These are phyloP conservation scores for Morpho deidamia DNA, from an alignment of 2,888 invertebrate genomes.

Conservation along the genomic window DNA sequence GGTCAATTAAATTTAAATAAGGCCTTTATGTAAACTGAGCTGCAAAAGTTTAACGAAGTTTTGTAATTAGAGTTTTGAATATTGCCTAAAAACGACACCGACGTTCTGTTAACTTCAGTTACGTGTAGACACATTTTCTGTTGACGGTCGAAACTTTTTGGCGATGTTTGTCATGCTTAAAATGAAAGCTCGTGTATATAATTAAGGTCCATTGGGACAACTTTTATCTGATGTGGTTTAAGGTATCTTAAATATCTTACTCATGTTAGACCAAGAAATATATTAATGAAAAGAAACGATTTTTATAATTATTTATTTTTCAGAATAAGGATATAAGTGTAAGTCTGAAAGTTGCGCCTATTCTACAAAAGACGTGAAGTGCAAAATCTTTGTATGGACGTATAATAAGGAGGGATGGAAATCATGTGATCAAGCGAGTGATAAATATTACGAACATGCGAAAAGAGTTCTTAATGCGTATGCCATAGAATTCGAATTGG, in stretches of 20 bases:
- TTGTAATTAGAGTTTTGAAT: slow-evolving; percentile 33
- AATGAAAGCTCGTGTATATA: slow-evolving; percentile 51
- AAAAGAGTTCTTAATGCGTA: too few relatives aligned
- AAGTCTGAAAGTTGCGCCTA: too few relatives aligned
- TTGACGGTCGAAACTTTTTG: slow-evolving; percentile 43
- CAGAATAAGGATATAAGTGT: too few relatives aligned
- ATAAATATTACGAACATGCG: too few relatives aligned
- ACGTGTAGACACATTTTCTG: slow-evolving; percentile 37
- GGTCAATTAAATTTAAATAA: slow-evolving; percentile 20
- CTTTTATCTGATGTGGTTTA: slow-evolving; percentile 60
- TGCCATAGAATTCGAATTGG: too few relatives aligned
- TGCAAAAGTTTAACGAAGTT: slow-evolving; percentile 15
- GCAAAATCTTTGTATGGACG: too few relatives aligned
- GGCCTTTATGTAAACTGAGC: slow-evolving; percentile 18
- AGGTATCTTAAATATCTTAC: slow-evolving; percentile 36
- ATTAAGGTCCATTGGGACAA: slow-evolving; percentile 60
- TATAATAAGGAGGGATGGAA: too few relatives aligned
- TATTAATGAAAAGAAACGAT: neutral
- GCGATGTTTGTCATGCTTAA: slow-evolving; percentile 43
- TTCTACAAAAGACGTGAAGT: too few relatives aligned
- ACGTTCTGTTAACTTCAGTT: slow-evolving; percentile 26
- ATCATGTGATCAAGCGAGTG: too few relatives aligned
- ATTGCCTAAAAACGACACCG: slow-evolving; percentile 26
- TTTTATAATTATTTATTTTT: too few relatives aligned
- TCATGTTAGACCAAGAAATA: neutral